Evolutionary conservation across 2,888 invertebrate genomes (phyloP), one percentile per base, ranked within the genome.

Genomic region (Corbicula japonica): DNA sequence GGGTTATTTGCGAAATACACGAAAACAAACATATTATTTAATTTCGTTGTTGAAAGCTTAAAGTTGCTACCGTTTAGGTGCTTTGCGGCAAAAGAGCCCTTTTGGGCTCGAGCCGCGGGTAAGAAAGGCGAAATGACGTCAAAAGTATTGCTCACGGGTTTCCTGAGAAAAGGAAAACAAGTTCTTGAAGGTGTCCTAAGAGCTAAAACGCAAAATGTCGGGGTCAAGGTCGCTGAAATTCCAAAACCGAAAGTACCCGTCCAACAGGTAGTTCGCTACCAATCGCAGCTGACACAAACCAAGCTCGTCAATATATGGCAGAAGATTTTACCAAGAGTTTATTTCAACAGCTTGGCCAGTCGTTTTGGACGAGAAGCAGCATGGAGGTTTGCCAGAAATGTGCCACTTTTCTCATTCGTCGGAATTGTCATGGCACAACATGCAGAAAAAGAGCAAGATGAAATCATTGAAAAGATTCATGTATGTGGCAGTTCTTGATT

Each of bases 331-430:
- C 84, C 85, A 1, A 77, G 70, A 12, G 60, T 76, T n/a, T 78
- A 68, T 34, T 77, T 71, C 60, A 68, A 77, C 34, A 85, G 82
- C 15, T 61, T 84, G 18, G 89, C 88, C 1, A 76, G 83, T 8
- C 83, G 85, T 35, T 41, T 84, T 35, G 65, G 88, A 10, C 73
- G 84, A 41, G 68, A 62, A 52, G 87, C 89, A 12, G 87, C 87
- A 34, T 70, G 83, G 72, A 76, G 79, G 23, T 76, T 83, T 35
- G 77, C 78, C n/a, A 73, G 80, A 58, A 79, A 76, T 66, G 52
- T 76, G 8, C 76, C 86, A 15, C 84, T 89, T 10, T 63, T 88
- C 1, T 85, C 86, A 0, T 86, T 89, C 41, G 81, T 86, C 44
- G 87, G 88, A 2, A 23, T 90, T 21, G 83, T 80, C 6, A 72